Evolutionary conservation across 2,113 vertebrate species (phyloP), one percentile per base, ranked within the genome.

Genomic region (Lates calcarifer): DNA sequence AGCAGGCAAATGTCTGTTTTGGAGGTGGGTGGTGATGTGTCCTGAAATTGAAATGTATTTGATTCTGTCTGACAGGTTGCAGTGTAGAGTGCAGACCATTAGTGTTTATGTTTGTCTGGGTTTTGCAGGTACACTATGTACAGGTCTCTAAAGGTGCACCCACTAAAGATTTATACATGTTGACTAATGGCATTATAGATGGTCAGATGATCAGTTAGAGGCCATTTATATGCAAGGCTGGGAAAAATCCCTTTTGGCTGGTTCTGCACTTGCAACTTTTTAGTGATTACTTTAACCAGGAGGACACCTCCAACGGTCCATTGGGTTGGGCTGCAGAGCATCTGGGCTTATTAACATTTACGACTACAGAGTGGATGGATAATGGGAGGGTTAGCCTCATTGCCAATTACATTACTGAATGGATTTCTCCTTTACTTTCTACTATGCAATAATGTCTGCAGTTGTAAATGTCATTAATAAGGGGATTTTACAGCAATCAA

Each of bases 361-460:
- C 18, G 58, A 22, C 41, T 35, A 7, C 41, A 70, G 33, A 64
- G 20, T 35, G 61, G 53, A 61, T 61, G 26, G 26, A 72, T 58
- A 15, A 18, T 11, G 10, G 33, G 39, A 31, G 53, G 13, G 4
- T 71, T 26, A 15, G 41, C 72, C 20, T 28, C 7, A 14, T 15
- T 64, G 33, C 17, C 58, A 71, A 45, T 62, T 43, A 15, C 60
- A 66, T 60, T 15, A 63, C 56, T 22, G 18, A 70, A 78, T 43
- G 26, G 9, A n/a, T 55, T 74, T 43, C 65, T 75, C n/a, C n/a
- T n/a, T n/a, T 76, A 43, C 39, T 61, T 78, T 78, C 63, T 49
- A 24, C 73, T 22, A 6, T 58, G 6, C n/a, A 28, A 56, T 71
- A 57, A 15, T 14, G 11, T 56, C 70, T 65, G 24, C 37, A 37